A percentile compares a stretch with the other conserved stretches of the same genome.
Evolutionary conservation across 2,888 invertebrate genomes (phyloP).

Genomic region (Piscicola geometra): DNA sequence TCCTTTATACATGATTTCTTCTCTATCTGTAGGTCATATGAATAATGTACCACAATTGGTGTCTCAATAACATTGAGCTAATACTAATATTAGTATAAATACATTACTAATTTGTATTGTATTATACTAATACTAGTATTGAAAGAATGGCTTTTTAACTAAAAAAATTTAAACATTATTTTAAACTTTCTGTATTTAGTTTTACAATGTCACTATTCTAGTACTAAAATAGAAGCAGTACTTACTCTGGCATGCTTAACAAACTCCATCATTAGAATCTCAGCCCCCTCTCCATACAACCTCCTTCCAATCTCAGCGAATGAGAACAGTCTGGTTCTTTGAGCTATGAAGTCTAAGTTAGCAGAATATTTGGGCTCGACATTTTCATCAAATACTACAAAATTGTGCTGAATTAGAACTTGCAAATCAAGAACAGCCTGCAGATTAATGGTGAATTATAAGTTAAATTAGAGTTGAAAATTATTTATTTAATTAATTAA

Average conservation of each 20-base stretch:
- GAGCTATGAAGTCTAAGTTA: neutral
- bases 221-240: no score
- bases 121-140: no score
- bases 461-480: neutral
- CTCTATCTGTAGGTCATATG: neutral
- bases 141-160: no score
- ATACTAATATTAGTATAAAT: no score
- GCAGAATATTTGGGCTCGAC: neutral
- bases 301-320: conserved; percentile 5
- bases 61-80: no score
- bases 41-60: no score
- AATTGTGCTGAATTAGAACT: conserved; percentile 1
- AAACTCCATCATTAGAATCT: neutral
- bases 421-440: neutral
- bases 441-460: no score
- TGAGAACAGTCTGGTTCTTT: neutral
- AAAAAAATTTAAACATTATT: no score
- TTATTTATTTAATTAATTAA: neutral
- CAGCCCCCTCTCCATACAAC: neutral
- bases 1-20: neutral
- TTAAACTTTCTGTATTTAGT: no score
- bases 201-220: no score
- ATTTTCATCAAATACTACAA: neutral
- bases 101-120: no score
- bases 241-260: neutral